These are phyloP conservation scores for Amphipoea oculea DNA, from an alignment of 2,888 invertebrate genomes.

Conservation along the genomic window DNA sequence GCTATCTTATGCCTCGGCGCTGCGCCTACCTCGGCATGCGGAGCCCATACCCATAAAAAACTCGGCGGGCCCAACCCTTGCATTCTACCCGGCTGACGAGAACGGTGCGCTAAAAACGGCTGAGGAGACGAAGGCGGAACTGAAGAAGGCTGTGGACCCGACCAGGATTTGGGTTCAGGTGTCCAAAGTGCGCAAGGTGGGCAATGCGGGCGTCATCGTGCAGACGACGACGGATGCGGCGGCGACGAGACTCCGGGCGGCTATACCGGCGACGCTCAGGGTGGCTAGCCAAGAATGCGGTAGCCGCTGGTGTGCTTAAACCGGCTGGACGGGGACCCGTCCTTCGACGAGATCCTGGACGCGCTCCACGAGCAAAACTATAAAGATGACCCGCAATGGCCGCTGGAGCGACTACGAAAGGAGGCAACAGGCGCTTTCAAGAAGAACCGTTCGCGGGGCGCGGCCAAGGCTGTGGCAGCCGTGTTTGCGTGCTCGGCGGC, in stretches of 20 bases:
- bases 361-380: background rate
- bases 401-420: accelerated
- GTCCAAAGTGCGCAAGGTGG: accelerated
- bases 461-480: accelerated
- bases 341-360: accelerated
- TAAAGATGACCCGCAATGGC: background rate
- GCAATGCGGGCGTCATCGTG: accelerated
- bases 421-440: conserved; percentile 36
- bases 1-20: accelerated
- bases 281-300: accelerated
- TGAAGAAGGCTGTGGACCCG: conserved; percentile 12
- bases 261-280: background rate
- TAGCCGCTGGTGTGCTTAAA: background rate
- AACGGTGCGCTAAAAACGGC: background rate
- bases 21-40: accelerated
- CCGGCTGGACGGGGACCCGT: background rate
- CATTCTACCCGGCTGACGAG: background rate
- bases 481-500: background rate
- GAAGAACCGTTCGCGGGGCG: background rate
- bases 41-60: accelerated
- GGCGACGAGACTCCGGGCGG: background rate
- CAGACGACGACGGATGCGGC: background rate
- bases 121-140: conserved; percentile 11
- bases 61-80: background rate
- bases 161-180: background rate